Conservation (phyloP, 2,113 vertebrate species). For the Thunnus maccoyii region DNA sequence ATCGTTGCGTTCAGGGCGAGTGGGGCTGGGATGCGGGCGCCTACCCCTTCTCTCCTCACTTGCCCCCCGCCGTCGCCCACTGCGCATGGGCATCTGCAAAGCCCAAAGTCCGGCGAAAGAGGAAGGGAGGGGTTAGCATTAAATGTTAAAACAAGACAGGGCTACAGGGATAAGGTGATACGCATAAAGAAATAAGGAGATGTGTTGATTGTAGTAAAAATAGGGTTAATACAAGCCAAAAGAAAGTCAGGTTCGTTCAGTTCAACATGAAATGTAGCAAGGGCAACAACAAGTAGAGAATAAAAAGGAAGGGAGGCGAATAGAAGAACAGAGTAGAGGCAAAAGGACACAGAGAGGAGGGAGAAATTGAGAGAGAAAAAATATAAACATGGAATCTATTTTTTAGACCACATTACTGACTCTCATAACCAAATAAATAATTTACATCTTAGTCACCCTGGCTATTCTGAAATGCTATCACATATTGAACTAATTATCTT, state of each 20-base stretch:
- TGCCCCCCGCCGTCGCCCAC: constrained; percentile 88
- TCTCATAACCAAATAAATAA: constrained; percentile 38
- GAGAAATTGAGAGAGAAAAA: constrained; percentile 8
- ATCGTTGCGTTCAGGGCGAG: constrained; percentile 83
- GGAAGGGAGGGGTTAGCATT: constrained; percentile 18
- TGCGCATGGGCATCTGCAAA: constrained; percentile 89
- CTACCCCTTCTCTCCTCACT: constrained; percentile 87
- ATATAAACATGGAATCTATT: constrained; percentile 27
- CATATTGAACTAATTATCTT: constrained; percentile 43
- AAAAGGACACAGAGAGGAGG: constrained; percentile 2
- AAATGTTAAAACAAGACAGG: constrained; percentile 21
- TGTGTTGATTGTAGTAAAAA: not conserved
- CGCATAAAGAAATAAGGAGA: not conserved
- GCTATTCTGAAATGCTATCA: constrained; percentile 40
- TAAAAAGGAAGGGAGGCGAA: constrained; percentile 23
- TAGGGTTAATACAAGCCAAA: constrained; percentile 24
- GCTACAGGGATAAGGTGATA: not conserved
- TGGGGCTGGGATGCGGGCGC: constrained; percentile 85
- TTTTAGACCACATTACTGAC: constrained; percentile 8
- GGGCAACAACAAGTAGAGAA: constrained; percentile 47
- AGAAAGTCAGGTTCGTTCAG: constrained; percentile 4
- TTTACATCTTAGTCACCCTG: constrained; percentile 14
- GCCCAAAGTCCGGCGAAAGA: constrained; percentile 51
- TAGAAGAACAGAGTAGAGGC: constrained; percentile 16
- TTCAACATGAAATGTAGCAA: constrained; percentile 32